Evolutionary conservation across 2,888 invertebrate species (phyloP), one percentile per base, ranked within the genome.

Genomic region (Drosophila suboccidentalis): DNA sequence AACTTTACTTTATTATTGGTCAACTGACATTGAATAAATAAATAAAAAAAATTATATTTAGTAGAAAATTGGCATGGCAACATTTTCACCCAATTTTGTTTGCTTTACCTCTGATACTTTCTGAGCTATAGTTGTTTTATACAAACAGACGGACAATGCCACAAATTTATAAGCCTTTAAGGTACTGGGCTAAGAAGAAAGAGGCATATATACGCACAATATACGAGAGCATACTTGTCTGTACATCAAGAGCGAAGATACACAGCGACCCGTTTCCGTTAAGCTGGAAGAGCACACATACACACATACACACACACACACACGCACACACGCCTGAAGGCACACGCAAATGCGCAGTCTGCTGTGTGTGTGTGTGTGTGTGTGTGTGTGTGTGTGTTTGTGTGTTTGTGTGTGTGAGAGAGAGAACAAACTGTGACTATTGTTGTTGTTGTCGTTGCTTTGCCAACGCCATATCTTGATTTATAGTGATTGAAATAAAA

Each of bases 401-500:
- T 60, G 51, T 60, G 60, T 53, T 55, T 61, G 44, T 43, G 72
- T 46, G 59, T n/a, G 47, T 29, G n/a, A n/a, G n/a, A n/a, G 44
- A 13, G 34, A 53, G 41, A 49, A 50, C 22, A 64, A 41, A 22
- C 47, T 51, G 59, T 34, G 55, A 32, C 41, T 62, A 47, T 46
- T 66, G 46, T 38, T 65, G 66, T 38, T 15, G 32, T 9, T 62
- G 58, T 38, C 60, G 49, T 39, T 68, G 51, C 65, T 73, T 73
- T 61, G 77, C 68, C 82, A 70, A 77, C 67, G 75, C 80, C 87
- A 82, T 84, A 86, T 88, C 88, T 88, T 89, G 89, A 89, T 89
- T 90, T 89, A 89, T 89, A 82, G 87, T 89, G 88, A 90, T 90
- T 89, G 89, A 84, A 90, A 90, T 90, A 88, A 84, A 83, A 83